Evolutionary conservation across 2,888 invertebrate species (phyloP), one percentile per base, ranked within the genome.

Genomic region (Danaus chrysippus): DNA sequence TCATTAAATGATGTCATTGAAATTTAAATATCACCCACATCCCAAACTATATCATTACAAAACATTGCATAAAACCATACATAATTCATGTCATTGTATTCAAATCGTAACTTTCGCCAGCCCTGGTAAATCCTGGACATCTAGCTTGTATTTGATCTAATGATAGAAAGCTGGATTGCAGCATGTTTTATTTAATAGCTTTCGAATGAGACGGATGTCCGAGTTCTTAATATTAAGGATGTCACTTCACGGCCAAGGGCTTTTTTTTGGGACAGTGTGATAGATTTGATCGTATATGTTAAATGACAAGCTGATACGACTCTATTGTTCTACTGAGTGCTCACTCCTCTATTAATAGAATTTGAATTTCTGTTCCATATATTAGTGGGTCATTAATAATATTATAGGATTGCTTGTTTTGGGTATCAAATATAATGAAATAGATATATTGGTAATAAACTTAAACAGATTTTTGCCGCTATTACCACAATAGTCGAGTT

Each of bases 1-100:
- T 46, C 46, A 46, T 46, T 12, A 56, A n/a, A 60, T 58, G 15
- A 54, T 52, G 52, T 56, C 56, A 42, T 58, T 64, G 49, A 55
- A 59, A 56, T 54, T 42, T 46, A 59, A 49, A 62, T 46, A 59
- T 68, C 68, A 68, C 66, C 65, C 65, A 68, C 65, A 59, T 59
- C 41, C 57, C 54, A 65, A 75, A 75, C 70, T 71, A 66, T 76
- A 76, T 76, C 79, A 83, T 84, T 83, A 83, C 76, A 77, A 73
- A 70, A 70, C 71, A 44, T 84, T 84, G 82, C 85, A 86, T 83
- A 84, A 85, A 86, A 86, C 71, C 72, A 88, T 90, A 84, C 83
- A 79, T 90, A 81, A 90, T 90, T 88, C 90, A 90, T 78, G 59
- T 56, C 82, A 91, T 91, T 91, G 90, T 91, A 91, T 91, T 89